Conservation (phyloP, 2,888 invertebrate genomes). For the Bellardia bayeri region DNA sequence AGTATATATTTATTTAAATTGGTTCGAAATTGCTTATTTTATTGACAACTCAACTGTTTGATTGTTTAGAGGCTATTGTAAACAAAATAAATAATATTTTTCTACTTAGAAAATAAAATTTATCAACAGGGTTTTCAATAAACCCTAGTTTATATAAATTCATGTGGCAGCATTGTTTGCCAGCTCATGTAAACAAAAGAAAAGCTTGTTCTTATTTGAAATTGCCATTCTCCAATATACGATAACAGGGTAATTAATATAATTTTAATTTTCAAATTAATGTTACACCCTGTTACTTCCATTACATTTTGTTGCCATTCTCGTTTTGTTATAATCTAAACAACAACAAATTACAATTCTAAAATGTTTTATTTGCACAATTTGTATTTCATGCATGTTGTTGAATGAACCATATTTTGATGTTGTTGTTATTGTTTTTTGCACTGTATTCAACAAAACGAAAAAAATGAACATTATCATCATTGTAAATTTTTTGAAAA, state of each 20-base stretch:
- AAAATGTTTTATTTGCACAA: conserved; percentile 51
- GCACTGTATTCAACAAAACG: conserved; percentile 11
- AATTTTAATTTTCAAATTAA: not conserved
- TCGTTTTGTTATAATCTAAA: conserved; percentile 13
- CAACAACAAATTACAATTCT: conserved; percentile 44
- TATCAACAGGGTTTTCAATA: not conserved
- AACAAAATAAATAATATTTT: no score
- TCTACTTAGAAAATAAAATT: not conserved
- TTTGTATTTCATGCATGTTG: conserved; percentile 38
- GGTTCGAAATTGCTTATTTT: no score
- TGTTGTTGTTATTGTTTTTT: not conserved
- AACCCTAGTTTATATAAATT: no score
- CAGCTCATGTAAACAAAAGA: no score
- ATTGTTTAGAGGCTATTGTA: no score
- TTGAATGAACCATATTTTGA: conserved; percentile 10
- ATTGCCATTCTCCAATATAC: no score
- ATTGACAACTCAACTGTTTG: no score
- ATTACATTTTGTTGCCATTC: not conserved
- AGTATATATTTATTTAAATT: no score
- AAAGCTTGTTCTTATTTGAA: no score
- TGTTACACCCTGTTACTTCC: not conserved
- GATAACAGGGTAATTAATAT: not conserved
- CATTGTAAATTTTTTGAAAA: not conserved
- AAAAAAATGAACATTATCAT: conserved; percentile 4
- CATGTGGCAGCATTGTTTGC: no score